Evolutionary conservation across 2,888 invertebrate genomes (phyloP).

Genomic region (Linnaemya vulpina): DNA sequence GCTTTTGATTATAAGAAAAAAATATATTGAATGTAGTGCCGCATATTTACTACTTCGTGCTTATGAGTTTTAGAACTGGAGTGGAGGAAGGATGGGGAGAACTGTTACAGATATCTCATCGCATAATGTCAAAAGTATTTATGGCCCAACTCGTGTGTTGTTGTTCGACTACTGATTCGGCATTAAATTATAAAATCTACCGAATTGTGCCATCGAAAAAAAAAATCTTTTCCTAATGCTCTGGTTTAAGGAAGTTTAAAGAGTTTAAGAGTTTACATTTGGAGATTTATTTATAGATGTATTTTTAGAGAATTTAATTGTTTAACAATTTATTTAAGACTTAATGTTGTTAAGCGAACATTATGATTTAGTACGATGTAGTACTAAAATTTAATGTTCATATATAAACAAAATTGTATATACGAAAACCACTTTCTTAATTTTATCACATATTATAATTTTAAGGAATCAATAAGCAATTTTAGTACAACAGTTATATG

Average conservation of each 20-base stretch:
- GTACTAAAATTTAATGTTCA: neutral
- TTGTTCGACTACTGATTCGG: neutral
- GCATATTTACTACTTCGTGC: slow-evolving; percentile 19
- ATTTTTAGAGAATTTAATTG: neutral
- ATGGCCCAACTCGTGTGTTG: slow-evolving; percentile 34
- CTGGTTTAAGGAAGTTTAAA: no score
- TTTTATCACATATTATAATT: neutral
- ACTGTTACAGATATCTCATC: slow-evolving; percentile 37
- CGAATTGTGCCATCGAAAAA: no score
- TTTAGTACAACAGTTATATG: no score
- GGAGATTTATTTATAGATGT: neutral
- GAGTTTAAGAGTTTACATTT: no score
- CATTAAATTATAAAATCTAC: no score
- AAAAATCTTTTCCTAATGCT: no score
- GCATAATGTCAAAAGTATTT: slow-evolving; percentile 55
- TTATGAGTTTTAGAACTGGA: neutral
- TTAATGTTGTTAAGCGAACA: neutral
- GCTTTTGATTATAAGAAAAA: slow-evolving; percentile 1
- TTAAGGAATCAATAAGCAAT: neutral
- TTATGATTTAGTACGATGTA: neutral
- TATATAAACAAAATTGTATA: neutral
- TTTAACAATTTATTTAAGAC: neutral
- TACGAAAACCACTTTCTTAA: neutral
- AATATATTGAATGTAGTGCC: slow-evolving; percentile 5
- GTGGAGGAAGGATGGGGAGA: neutral